Conservation (phyloP, 2,888 invertebrate species). For the Scaptomyza cyrtandrae region DNA sequence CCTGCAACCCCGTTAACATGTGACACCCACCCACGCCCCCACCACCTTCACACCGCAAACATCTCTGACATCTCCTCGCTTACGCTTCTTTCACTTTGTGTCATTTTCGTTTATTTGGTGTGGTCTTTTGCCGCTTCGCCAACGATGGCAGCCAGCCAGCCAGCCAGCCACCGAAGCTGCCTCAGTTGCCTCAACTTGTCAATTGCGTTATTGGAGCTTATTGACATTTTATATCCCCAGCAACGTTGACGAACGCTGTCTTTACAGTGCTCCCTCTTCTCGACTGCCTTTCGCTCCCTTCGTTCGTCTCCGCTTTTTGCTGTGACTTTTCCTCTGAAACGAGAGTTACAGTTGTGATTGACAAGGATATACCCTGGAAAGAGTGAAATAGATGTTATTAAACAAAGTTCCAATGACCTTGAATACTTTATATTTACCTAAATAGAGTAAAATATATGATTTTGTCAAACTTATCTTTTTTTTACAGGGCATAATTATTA, state of each 20-base stretch:
- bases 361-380: background rate
- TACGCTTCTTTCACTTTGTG: background rate
- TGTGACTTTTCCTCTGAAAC: background rate
- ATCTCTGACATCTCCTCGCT: background rate
- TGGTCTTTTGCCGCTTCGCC: constrained; percentile 26
- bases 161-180: constrained; percentile 42
- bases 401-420: background rate
- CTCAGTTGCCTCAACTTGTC: constrained; percentile 64
- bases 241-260: constrained; percentile 37
- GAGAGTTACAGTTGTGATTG: constrained; percentile 3
- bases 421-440: background rate
- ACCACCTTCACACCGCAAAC: background rate
- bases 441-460: too few species aligned
- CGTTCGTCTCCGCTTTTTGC: background rate
- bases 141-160: constrained; percentile 15
- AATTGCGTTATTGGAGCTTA: constrained; percentile 79
- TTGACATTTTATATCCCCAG: constrained; percentile 77
- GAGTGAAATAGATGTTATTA: background rate
- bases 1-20: constrained; percentile 36
- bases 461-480: too few species aligned
- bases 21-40: background rate
- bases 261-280: background rate
- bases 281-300: background rate
- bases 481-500: constrained; percentile 28
- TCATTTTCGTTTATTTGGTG: constrained; percentile 40